Conservation (phyloP, 2,888 invertebrate species). For the Diplolepis rosae region DNA sequence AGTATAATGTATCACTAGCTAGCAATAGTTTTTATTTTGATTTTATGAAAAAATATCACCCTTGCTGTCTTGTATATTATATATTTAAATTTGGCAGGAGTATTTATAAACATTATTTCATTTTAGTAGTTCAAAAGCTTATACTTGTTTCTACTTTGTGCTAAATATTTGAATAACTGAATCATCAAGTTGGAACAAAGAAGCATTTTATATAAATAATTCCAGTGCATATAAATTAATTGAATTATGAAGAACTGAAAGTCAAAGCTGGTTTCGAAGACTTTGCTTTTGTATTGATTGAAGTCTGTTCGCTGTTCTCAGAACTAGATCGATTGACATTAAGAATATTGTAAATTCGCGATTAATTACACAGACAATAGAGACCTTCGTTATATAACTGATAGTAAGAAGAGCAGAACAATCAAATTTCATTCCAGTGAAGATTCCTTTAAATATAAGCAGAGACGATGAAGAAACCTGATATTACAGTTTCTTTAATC, state of each 20-base stretch:
- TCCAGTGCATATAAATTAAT: no score
- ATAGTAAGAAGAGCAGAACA: not conserved
- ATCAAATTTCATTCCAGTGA: not conserved
- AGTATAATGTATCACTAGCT: not conserved
- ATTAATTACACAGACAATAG: not conserved
- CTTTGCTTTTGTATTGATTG: not conserved
- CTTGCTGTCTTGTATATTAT: no score
- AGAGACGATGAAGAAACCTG: no score
- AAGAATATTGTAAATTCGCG: no score
- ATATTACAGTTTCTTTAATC: not conserved
- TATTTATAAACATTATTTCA: no score
- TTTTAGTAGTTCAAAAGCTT: no score
- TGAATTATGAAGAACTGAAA: not conserved
- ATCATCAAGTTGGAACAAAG: not conserved
- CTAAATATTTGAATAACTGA: no score
- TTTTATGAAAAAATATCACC: no score
- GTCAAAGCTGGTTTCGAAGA: not conserved
- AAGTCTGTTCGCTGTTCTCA: not conserved
- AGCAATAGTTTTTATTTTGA: constrained; percentile 1
- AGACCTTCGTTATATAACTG: not conserved
- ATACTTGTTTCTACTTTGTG: no score
- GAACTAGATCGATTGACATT: not conserved
- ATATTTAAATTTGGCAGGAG: no score
- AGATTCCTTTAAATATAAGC: not conserved
- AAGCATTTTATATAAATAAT: not conserved